Percentiles rank a stretch among this genome's conserved stretches.
These are phyloP conservation scores for Cisticola juncidis DNA, from an alignment of 2,113 vertebrate species.

Conservation along the genomic window DNA sequence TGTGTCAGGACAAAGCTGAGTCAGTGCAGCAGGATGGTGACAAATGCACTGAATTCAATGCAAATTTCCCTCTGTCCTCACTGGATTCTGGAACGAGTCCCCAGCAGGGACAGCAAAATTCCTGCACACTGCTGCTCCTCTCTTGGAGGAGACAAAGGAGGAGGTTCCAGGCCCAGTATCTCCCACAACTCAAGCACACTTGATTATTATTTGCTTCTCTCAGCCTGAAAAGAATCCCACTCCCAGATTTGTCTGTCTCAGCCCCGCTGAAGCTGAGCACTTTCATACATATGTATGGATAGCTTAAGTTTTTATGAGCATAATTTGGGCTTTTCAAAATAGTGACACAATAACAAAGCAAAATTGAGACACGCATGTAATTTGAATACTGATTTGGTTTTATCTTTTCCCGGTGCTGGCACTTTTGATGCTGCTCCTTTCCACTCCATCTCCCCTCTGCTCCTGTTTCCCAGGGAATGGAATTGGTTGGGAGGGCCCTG, in stretches of 20 bases:
- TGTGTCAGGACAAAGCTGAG: background rate
- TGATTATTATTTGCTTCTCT: slow-evolving; percentile 63
- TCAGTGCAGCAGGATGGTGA: background rate
- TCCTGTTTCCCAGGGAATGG: slow-evolving; percentile 42
- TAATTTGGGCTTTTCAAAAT: slow-evolving; percentile 83
- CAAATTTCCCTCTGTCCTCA: background rate
- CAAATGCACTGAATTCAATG: background rate
- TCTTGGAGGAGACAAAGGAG: slow-evolving; percentile 9
- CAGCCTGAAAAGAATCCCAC: slow-evolving; percentile 59
- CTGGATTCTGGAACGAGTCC: background rate
- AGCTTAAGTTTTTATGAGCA: slow-evolving; percentile 76
- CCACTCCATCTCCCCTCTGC: slow-evolving; percentile 44
- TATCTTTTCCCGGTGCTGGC: slow-evolving; percentile 54
- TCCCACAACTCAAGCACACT: slow-evolving; percentile 41
- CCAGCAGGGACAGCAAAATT: background rate
- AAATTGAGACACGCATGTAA: slow-evolving; percentile 73
- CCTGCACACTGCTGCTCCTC: background rate
- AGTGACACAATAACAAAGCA: slow-evolving; percentile 79
- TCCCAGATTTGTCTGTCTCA: slow-evolving; percentile 61
- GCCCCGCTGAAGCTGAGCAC: slow-evolving; percentile 42
- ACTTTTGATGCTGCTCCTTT: slow-evolving; percentile 64
- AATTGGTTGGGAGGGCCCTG: background rate
- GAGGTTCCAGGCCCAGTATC: slow-evolving; percentile 36
- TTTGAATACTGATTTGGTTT: slow-evolving; percentile 74
- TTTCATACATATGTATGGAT: slow-evolving; percentile 79